phyloP scores from a whole-genome alignment of 2,888 invertebrate genomes.

The Gymnocheta viridis region DNA sequence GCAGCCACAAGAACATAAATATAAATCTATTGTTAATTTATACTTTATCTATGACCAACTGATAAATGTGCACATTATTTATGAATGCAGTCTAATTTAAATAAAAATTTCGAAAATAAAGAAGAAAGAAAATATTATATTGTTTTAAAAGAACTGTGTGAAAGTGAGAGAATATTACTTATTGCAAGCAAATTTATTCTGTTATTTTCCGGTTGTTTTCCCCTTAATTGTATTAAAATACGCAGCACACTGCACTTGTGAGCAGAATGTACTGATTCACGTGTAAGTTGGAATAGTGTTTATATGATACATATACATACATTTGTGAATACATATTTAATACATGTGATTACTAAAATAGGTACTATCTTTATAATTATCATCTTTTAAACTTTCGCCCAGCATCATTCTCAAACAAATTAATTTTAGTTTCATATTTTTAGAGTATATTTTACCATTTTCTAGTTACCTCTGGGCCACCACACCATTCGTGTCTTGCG shows the following conservation, averaged over 20 bases:
- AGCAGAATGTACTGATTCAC: background rate
- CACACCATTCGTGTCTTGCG: too few species aligned
- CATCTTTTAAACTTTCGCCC: too few species aligned
- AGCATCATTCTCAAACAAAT: too few species aligned
- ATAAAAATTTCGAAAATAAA: constrained; percentile 47
- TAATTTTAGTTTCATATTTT: too few species aligned
- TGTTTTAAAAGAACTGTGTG: constrained; percentile 10
- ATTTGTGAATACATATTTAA: too few species aligned
- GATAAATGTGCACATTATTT: constrained; percentile 68
- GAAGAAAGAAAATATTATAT: background rate
- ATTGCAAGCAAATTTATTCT: constrained; percentile 25
- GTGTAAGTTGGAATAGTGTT: background rate
- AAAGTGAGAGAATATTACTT: constrained; percentile 25
- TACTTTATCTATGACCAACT: constrained; percentile 66
- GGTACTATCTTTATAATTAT: too few species aligned
- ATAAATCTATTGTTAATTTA: constrained; percentile 67
- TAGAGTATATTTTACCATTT: too few species aligned
- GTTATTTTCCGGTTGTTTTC: background rate
- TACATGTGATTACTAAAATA: too few species aligned
- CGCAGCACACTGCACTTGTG: constrained; percentile 3
- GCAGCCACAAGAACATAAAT: constrained; percentile 40
- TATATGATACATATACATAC: too few species aligned
- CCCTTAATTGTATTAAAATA: constrained; percentile 25
- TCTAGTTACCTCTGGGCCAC: too few species aligned
- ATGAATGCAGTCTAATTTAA: constrained; percentile 68